A percentile compares a stretch with the other conserved stretches of the same genome.
These are phyloP conservation scores for Charina bottae DNA, from an alignment of 2,113 vertebrate genomes.

Conservation along the genomic window DNA sequence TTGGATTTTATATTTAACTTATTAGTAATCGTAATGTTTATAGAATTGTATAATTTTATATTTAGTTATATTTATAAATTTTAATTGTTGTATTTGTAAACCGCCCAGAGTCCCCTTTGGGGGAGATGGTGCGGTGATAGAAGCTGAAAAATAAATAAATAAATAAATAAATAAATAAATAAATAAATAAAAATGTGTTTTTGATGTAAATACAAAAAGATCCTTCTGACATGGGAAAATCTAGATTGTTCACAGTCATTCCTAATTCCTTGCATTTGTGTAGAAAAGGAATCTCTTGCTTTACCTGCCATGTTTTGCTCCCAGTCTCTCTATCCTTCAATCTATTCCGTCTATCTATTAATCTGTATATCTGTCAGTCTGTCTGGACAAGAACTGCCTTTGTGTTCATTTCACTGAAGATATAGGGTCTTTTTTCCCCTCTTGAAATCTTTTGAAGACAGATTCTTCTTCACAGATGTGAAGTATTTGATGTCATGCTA, in stretches of 20 bases:
- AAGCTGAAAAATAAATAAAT: no score
- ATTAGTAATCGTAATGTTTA: no score
- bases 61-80: no score
- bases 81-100: no score
- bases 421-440: slow-evolving; percentile 17
- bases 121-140: no score
- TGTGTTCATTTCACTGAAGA: not conserved
- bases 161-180: no score
- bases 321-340: not conserved
- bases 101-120: no score
- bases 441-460: slow-evolving; percentile 18
- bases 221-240: not conserved
- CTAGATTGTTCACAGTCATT: not conserved
- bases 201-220: not conserved
- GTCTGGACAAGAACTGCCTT: slow-evolving; percentile 28
- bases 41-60: no score
- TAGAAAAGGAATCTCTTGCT: not conserved
- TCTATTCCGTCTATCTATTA: not conserved
- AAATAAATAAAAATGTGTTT: no score
- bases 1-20: no score
- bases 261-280: not conserved
- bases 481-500: slow-evolving; percentile 28
- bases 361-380: not conserved
- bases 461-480: not conserved
- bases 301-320: not conserved